Evolutionary conservation across 1,140 invertebrate genomes (phyloP), one percentile per base, ranked within the genome.

Genomic region (Gonioctena quinquepunctata): DNA sequence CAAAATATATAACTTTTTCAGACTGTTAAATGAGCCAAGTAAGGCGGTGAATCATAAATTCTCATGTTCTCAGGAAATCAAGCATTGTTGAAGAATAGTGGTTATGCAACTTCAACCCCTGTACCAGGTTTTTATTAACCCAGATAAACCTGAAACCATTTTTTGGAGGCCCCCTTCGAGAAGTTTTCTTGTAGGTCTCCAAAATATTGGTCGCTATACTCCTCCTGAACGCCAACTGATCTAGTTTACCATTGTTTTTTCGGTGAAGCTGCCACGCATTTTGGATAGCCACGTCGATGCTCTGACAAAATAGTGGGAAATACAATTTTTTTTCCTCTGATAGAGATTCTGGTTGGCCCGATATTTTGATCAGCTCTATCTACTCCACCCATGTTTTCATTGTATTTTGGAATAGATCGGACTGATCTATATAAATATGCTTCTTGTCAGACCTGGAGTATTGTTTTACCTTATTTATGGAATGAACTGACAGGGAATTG

Each of bases 261-360:
- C 68, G 65, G 27, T 81, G 72, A 7, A 82, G 26, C 23, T 76
- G 76, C 80, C 80, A 82, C 3, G 76, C 76, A 70, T 82, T 82
- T 59, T 81, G 76, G 8, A 77, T 59, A 18, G 76, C 73, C 70
- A 80, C 73, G 68, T 82, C 79, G 3, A 82, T 13, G 48, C 69
- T 76, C 65, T 81, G 72, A 7, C 19, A 27, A 52, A 81, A 50
- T n/a, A 83, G 62, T 23, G 76, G 72, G 59, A 66, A 75, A 77
- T 68, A 76, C 81, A 77, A 76, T 79, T 74, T 81, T 82, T 63
- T 82, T 82, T 50, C 76, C 79, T 28, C 78, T 54, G 18, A 82
- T 79, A n/a, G 23, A 82, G 71, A 59, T 82, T 81, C 60, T 82
- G 75, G 54, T 81, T 77, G 13, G 49, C 26, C 13, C 78, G 67